Evolutionary conservation across 2,113 vertebrate species (phyloP).

Genomic region (Nannospalax galili): DNA sequence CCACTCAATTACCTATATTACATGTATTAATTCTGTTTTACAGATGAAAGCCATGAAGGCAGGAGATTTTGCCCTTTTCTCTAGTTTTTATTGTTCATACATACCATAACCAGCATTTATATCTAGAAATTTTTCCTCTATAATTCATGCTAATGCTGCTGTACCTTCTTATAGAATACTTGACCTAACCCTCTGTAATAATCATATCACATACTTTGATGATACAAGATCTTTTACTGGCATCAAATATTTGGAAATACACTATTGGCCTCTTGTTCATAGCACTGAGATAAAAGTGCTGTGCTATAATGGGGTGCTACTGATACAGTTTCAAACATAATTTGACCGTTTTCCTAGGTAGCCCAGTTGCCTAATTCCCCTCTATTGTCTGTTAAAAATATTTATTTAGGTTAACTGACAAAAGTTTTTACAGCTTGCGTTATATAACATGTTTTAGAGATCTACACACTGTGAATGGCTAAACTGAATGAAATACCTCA

Average conservation of each 20-base stretch:
- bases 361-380: background rate
- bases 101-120: background rate
- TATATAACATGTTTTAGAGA: background rate
- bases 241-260: background rate
- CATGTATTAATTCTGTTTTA: background rate
- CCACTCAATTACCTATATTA: background rate
- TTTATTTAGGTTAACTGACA: background rate
- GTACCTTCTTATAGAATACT: background rate
- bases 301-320: background rate
- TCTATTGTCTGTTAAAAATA: background rate
- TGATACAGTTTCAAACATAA: background rate
- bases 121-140: background rate
- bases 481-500: background rate
- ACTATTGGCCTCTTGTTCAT: background rate
- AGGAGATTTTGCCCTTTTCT: background rate
- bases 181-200: background rate
- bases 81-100: background rate
- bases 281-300: background rate
- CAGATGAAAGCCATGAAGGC: background rate
- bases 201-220: background rate
- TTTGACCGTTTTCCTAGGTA: constrained; percentile 6
- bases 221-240: background rate
- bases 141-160: background rate
- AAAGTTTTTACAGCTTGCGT: background rate
- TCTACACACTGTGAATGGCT: background rate